phyloP scores from a whole-genome alignment of 1,140 invertebrate species.

The Sarcophaga peregrina region DNA sequence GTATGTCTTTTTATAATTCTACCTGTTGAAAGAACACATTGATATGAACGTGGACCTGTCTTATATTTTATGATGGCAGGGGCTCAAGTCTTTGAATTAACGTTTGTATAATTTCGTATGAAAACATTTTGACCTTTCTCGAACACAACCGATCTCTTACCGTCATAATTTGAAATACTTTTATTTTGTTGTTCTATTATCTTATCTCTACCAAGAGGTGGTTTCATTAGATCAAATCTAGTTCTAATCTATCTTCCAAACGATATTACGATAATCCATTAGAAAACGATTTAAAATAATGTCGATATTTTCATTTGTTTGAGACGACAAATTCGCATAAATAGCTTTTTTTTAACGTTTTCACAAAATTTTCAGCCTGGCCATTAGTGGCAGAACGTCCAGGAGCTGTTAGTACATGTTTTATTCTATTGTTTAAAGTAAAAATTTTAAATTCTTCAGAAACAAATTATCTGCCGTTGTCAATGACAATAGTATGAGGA shows the following conservation, averaged over 20 bases:
- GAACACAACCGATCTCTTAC: conserved; percentile 38
- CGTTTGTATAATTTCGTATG: conserved; percentile 36
- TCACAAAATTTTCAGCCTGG: conserved; percentile 42
- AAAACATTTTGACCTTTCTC: conserved; percentile 42
- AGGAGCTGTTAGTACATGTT: conserved; percentile 29
- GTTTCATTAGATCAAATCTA: conserved; percentile 37
- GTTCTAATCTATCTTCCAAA: conserved; percentile 48
- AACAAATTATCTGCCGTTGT: conserved; percentile 39
- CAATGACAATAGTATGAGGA: conserved; percentile 17
- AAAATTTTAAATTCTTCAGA: conserved; percentile 41
- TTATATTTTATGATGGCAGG: conserved; percentile 27
- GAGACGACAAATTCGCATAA: conserved; percentile 32
- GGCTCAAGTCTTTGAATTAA: conserved; percentile 25
- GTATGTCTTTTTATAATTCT: conserved; percentile 42
- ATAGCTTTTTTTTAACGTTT: too few species aligned
- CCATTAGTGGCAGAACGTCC: conserved; percentile 36
- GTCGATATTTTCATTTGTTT: conserved; percentile 31
- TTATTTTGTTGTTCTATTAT: conserved; percentile 30
- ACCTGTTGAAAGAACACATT: conserved; percentile 30
- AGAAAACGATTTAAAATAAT: conserved; percentile 37
- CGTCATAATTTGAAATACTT: conserved; percentile 35
- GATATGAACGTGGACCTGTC: conserved; percentile 37
- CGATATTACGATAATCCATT: conserved; percentile 43
- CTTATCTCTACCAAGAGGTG: conserved; percentile 28
- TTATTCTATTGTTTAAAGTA: conserved; percentile 35